A percentile compares a stretch with the other conserved stretches of the same genome.
Conservation (phyloP, 1,140 invertebrate species). For the Drosophila triauraria region DNA sequence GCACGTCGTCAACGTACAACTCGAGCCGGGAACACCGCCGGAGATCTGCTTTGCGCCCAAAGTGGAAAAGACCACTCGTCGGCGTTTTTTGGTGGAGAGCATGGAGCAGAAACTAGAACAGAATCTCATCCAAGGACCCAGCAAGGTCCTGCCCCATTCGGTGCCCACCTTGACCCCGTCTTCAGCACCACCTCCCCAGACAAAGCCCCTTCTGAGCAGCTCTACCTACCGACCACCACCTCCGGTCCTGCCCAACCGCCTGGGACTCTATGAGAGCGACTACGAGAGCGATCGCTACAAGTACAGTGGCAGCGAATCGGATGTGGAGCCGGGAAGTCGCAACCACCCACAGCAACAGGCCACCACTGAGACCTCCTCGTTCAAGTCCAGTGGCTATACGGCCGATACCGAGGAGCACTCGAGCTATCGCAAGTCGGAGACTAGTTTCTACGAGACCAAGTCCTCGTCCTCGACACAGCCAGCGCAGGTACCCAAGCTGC, state of each 20-base stretch:
- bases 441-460: conserved; percentile 68
- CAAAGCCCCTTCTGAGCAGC: conserved; percentile 1
- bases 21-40: conserved; percentile 88
- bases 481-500: conserved; percentile 28
- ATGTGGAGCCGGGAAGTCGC: conserved; percentile 87
- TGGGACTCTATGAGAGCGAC: conserved; percentile 88
- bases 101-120: conserved; percentile 87
- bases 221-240: conserved; percentile 82
- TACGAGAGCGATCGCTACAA: conserved; percentile 91
- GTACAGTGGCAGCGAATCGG: conserved; percentile 88
- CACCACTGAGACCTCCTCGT: conserved; percentile 46
- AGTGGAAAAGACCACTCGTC: conserved; percentile 70
- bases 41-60: conserved; percentile 88
- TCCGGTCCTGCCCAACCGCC: conserved; percentile 88
- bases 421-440: conserved; percentile 80
- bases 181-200: conserved; percentile 23
- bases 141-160: conserved; percentile 86
- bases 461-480: conserved; percentile 36
- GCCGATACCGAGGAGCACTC: conserved; percentile 89
- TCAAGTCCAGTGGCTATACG: conserved; percentile 89
- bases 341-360: conserved; percentile 85
- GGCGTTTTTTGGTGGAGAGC: conserved; percentile 87
- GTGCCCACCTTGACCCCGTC: conserved; percentile 80
- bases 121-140: conserved; percentile 86
- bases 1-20: conserved; percentile 83